These are phyloP conservation scores for Crax fasciolata DNA, from an alignment of 2,797 vertebrate genomes.

Conservation along the genomic window DNA sequence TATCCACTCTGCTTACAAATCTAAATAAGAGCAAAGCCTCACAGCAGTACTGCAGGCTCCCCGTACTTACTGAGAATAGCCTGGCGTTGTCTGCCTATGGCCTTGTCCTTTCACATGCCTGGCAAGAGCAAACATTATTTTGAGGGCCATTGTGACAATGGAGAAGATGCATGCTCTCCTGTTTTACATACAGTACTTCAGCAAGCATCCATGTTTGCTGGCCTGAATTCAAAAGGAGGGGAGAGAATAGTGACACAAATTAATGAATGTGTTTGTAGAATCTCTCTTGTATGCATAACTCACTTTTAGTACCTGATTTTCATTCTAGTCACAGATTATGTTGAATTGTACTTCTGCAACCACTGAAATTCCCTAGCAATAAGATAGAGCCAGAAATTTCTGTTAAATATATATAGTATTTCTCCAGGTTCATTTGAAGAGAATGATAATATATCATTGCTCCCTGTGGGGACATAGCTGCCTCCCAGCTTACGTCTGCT, in stretches of 20 bases:
- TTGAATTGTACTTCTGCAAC: background rate
- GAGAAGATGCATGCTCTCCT: background rate
- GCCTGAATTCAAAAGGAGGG: background rate
- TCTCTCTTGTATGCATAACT: background rate
- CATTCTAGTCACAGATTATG: background rate
- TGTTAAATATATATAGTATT: slow-evolving; percentile 4
- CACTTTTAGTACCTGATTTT: background rate
- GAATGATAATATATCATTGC: slow-evolving; percentile 33
- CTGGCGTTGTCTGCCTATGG: background rate
- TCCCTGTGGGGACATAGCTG: slow-evolving; percentile 40
- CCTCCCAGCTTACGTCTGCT: slow-evolving; percentile 31
- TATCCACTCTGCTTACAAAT: background rate
- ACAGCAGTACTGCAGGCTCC: background rate
- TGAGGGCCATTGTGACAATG: background rate
- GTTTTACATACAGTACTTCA: background rate
- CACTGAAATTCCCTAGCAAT: slow-evolving; percentile 27
- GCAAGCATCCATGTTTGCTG: background rate
- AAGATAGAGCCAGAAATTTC: background rate
- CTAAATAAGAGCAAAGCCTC: background rate
- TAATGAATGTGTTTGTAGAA: background rate
- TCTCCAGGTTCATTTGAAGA: slow-evolving; percentile 48
- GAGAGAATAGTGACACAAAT: background rate
- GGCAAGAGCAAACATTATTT: background rate
- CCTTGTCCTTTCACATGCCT: background rate
- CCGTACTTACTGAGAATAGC: background rate